Evolutionary conservation across 2,888 invertebrate species (phyloP), one percentile per base, ranked within the genome.

Genomic region (Cantharis lateralis): DNA sequence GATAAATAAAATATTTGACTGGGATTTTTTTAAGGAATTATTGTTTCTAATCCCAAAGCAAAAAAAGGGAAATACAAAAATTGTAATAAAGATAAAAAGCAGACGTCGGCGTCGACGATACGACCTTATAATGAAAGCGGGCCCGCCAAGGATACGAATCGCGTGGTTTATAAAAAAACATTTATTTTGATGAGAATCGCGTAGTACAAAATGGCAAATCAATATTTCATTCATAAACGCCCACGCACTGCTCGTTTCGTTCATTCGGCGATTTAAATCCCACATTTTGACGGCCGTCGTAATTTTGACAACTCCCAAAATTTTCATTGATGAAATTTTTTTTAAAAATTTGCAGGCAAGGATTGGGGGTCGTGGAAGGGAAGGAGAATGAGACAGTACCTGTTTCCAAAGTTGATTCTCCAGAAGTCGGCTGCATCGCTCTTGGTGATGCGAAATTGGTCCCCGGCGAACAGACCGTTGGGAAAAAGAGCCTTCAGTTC

Each of bases 351-450:
- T 63, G 63, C 5, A 13, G 4, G 10, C 10, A 3, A 4, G 18
- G 10, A 3, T 15, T 10, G 1, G 7, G n/a, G n/a, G 5, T 3
- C n/a, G 13, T 4, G 32, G n/a, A 48, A n/a, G 3, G n/a, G n/a
- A n/a, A 48, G 9, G 7, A 4, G 32, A 4, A 4, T 15, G n/a
- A 1, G 20, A 20, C 24, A 20, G 13, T 89, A 98, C 98, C 96
- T 98, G 91, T 98, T 97, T 84, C 96, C 97, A 89, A 99, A 99
- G 87, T 97, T 95, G 78, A 92, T 93, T 87, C 93, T 95, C 99
- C 99, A 99, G 89, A 99, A 99, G 81, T 98, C 98, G 0, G 98
- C 97, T 10, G 99, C 99, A 90, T 99, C 99, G 83, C 97, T 95
- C 90, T 99, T 99, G 26, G 99, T 99, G 86, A 99, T 98, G 86